Conservation (phyloP, 2,888 invertebrate species). For the Hypena proboscidalis region DNA sequence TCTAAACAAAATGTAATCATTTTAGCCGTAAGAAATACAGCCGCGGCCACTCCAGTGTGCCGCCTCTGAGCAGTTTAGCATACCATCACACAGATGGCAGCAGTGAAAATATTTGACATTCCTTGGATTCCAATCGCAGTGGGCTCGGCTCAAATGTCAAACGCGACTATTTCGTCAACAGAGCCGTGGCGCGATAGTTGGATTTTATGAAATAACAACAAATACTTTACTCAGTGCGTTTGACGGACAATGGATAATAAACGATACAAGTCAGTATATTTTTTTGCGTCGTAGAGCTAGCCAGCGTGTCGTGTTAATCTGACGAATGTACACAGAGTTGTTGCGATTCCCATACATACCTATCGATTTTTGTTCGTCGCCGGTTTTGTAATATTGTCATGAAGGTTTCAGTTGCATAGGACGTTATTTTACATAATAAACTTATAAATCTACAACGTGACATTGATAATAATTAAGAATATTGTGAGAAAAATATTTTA, state of each 20-base stretch:
- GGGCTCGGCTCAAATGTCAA: conserved; percentile 91
- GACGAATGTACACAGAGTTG: conserved; percentile 59
- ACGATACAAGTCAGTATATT: conserved; percentile 67
- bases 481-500: conserved; percentile 54
- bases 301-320: conserved; percentile 65
- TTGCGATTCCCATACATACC: conserved; percentile 64
- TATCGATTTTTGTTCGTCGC: conserved; percentile 82
- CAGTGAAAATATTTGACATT: conserved; percentile 89
- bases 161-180: conserved; percentile 87
- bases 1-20: conserved; percentile 13
- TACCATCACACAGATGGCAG: conserved; percentile 86
- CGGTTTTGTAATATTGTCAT: conserved; percentile 74
- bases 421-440: conserved; percentile 41
- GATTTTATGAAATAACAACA: conserved; percentile 82
- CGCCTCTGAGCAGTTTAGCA: conserved; percentile 69
- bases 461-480: conserved; percentile 36
- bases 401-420: conserved; percentile 67
- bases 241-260: conserved; percentile 76
- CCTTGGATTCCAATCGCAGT: conserved; percentile 87
- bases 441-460: conserved; percentile 36
- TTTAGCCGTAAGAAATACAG: conserved; percentile 30
- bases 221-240: conserved; percentile 72
- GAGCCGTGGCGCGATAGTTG: conserved; percentile 84
- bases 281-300: conserved; percentile 63
- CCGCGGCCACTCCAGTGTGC: conserved; percentile 62